phyloP scores from a whole-genome alignment of 2,797 vertebrate genomes.

The Eremophila alpestris region DNA sequence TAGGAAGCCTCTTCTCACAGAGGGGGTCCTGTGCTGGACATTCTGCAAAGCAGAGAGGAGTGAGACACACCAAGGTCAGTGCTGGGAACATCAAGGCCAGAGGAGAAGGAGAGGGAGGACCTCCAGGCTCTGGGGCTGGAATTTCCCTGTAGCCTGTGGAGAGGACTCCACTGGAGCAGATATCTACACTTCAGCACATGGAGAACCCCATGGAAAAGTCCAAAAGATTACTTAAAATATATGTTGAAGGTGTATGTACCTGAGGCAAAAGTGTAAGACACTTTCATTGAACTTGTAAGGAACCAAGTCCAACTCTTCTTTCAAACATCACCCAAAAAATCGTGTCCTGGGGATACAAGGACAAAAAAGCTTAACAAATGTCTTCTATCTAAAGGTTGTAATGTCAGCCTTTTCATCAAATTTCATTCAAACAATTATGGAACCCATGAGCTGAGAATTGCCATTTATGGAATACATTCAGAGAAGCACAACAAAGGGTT shows the following conservation, averaged over 20 bases:
- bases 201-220: not conserved
- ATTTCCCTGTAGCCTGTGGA: not conserved
- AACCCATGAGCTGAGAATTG: not conserved
- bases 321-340: slow-evolving; percentile 24
- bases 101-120: not conserved
- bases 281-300: not conserved
- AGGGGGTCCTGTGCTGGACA: not conserved
- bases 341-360: not conserved
- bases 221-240: not conserved
- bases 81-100: not conserved
- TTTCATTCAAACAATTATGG: not conserved
- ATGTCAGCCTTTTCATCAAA: not conserved
- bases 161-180: not conserved
- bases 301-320: not conserved
- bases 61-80: not conserved
- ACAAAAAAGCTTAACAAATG: not conserved
- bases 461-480: not conserved
- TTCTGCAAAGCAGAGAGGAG: not conserved
- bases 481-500: not conserved
- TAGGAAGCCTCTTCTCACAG: not conserved
- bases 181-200: not conserved
- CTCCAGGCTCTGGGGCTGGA: not conserved
- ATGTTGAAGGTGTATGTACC: not conserved
- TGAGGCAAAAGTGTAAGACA: not conserved
- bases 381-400: not conserved